Evolutionary conservation across 1,140 invertebrate genomes (phyloP).

Genomic region (Lasioglossum baleicum): DNA sequence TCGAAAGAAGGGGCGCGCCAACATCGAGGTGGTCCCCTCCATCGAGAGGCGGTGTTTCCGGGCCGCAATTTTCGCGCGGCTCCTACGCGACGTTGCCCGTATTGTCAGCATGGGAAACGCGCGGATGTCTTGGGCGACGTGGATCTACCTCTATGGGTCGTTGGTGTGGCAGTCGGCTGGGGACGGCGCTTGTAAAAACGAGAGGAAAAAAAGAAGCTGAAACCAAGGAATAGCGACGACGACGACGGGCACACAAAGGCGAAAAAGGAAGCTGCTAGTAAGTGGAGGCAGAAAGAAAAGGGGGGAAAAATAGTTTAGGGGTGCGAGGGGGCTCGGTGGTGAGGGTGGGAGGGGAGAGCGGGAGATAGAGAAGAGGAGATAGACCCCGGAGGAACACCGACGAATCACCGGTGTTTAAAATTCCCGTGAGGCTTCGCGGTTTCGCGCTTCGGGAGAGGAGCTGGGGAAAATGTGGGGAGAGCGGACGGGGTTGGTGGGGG

Average conservation of each 20-base stretch:
- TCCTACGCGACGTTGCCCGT: neutral
- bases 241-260: neutral
- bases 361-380: neutral
- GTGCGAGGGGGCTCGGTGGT: neutral
- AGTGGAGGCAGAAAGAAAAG: neutral
- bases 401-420: conserved; percentile 76
- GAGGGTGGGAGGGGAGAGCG: neutral
- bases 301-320: neutral
- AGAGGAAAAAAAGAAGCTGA: neutral
- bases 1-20: conserved; percentile 23
- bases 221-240: neutral
- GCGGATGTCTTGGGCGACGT: conserved; percentile 1
- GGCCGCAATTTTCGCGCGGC: conserved; percentile 34
- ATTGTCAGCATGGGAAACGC: conserved; percentile 10
- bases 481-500: conserved; percentile 44
- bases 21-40: conserved; percentile 2
- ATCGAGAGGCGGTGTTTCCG: conserved; percentile 6
- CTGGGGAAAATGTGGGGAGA: conserved; percentile 12
- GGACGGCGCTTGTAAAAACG: conserved; percentile 13
- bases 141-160: neutral
- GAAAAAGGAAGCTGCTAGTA: neutral
- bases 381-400: conserved; percentile 59
- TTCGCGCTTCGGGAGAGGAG: conserved; percentile 44
- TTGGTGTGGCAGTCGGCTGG: neutral
- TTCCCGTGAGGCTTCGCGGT: conserved; percentile 71